Percentiles rank a stretch among this genome's conserved stretches.
These are phyloP conservation scores for Urophycis tenuis DNA, from an alignment of 2,797 vertebrate genomes.

Conservation along the genomic window DNA sequence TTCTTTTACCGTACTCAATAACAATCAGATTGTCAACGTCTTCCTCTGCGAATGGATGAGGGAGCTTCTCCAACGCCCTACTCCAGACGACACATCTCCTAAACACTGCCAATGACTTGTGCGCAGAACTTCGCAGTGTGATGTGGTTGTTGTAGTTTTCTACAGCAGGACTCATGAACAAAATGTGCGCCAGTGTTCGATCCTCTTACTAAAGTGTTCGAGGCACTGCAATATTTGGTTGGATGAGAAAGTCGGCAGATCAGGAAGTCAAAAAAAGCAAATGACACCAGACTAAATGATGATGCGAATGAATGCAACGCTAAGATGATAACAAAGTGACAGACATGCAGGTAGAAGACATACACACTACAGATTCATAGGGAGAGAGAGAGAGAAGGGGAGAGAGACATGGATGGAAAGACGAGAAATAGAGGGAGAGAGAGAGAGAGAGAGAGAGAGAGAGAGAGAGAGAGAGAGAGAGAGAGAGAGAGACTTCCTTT, in stretches of 20 bases:
- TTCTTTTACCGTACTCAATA: conserved; percentile 2
- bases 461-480: background rate
- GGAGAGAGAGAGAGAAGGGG: background rate
- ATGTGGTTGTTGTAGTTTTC: conserved; percentile 65
- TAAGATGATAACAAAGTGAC: too few species aligned
- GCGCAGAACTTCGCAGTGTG: conserved; percentile 38
- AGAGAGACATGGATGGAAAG: too few species aligned
- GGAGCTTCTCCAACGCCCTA: conserved; percentile 67
- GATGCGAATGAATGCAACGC: background rate
- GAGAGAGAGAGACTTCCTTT: background rate
- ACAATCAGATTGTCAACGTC: conserved; percentile 42
- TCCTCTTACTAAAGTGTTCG: too few species aligned
- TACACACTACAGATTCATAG: too few species aligned
- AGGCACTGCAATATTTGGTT: too few species aligned
- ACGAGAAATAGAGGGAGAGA: background rate
- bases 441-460: background rate
- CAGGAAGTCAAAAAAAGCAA: background rate
- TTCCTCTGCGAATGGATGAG: conserved; percentile 69
- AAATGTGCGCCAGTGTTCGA: background rate
- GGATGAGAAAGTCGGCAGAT: background rate
- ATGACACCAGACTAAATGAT: background rate
- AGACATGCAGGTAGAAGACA: background rate
- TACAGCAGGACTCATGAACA: background rate
- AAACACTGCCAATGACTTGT: conserved; percentile 58
- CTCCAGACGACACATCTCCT: conserved; percentile 55